Conservation (phyloP, 2,888 invertebrate species). For the Diaprepes abbreviatus region DNA sequence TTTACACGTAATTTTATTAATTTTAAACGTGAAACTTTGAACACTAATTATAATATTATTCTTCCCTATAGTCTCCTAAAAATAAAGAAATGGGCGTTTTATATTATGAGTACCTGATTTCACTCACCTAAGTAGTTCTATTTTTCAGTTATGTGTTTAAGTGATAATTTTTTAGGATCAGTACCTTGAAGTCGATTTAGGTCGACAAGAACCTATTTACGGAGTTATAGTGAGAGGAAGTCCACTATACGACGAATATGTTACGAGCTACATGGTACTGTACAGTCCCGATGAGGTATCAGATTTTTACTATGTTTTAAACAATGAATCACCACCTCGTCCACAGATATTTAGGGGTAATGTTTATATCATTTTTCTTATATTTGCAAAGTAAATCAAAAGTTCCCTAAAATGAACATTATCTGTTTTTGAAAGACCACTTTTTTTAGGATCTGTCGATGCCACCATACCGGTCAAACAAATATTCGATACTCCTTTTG, state of each 20-base stretch:
- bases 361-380: too few relatives aligned
- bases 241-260: conserved; percentile 77
- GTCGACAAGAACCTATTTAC: conserved; percentile 77
- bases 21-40: too few relatives aligned
- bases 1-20: too few relatives aligned
- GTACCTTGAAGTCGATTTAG: conserved; percentile 76
- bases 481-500: conserved; percentile 79
- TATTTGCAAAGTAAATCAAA: too few relatives aligned
- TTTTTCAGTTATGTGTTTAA: too few relatives aligned
- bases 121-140: too few relatives aligned
- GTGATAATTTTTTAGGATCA: conserved; percentile 68
- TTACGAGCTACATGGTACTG: conserved; percentile 82
- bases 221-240: conserved; percentile 82
- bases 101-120: too few relatives aligned
- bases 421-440: too few relatives aligned
- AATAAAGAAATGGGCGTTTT: too few relatives aligned
- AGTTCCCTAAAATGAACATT: too few relatives aligned
- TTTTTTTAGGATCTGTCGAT: conserved; percentile 70
- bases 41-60: too few relatives aligned
- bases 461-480: conserved; percentile 72
- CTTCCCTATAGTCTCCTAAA: too few relatives aligned
- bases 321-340: conserved; percentile 55
- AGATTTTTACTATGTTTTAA: conserved; percentile 73
- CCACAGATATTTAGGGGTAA: conserved; percentile 69
- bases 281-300: conserved; percentile 72